Evolutionary conservation across 2,113 vertebrate species (phyloP), one percentile per base, ranked within the genome.

Genomic region (Casuarius casuarius): DNA sequence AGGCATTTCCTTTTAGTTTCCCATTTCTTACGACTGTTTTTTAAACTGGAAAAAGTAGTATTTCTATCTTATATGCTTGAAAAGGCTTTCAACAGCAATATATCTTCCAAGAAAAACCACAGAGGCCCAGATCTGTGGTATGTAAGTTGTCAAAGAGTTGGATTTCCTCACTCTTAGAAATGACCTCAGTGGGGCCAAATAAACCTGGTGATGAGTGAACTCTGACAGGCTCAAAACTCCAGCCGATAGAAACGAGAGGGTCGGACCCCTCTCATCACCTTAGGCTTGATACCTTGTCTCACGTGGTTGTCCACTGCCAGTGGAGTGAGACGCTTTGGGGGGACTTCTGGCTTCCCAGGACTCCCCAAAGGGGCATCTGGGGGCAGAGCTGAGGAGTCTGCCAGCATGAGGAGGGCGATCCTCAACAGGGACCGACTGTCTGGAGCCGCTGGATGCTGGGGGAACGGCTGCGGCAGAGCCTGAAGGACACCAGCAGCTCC

Each of bases 91-190:
- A 88, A 59, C 83, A 84, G 52, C 65, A 80, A 28, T n/a, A 25
- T 52, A 58, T 72, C 89, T 81, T 94, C 90, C 89, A 90, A 61
- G 71, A 87, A n/a, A 93, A 91, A 86, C 33, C 48, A 59, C 87
- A 94, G 82, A 62, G 63, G 29, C 81, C 49, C 84, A 52, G 68
- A 82, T 33, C 65, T 74, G 40, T 35, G 83, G 56, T 78, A 71
- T 3, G 66, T 59, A 49, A 82, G 54, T 31, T 84, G 77, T 54
- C 87, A 74, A 58, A 89, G 77, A 73, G 52, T 77, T 96, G 92
- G 51, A 65, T 83, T 93, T 89, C 76, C 67, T 96, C 84, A 82
- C 63, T 83, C 26, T 76, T 63, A 66, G 75, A 77, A 95, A 94
- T 25, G 46, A 85, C 87, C 73, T 78, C 46, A 2, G 0, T 4